Evolutionary conservation across 2,888 invertebrate species (phyloP), one percentile per base, ranked within the genome.

Genomic region (Micoletzkya japonica): DNA sequence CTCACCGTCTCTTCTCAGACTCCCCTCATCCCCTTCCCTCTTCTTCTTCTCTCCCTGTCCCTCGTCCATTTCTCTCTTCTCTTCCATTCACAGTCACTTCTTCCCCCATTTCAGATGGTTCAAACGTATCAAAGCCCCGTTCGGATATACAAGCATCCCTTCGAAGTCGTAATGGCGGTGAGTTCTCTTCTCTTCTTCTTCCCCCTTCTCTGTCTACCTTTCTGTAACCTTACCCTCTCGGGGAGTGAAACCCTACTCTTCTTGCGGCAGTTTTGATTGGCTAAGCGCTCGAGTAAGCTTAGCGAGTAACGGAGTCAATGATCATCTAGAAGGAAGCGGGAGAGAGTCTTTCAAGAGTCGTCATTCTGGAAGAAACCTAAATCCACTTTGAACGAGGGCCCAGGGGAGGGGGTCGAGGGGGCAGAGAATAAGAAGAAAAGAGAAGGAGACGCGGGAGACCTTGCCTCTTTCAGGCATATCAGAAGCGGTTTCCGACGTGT

Each of bases 81-180:
- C 20, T 52, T 52, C 50, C 50, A 50, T 50, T 24, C 26, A n/a
- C 4, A 10, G 6, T 50, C 7, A 6, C 26, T 50, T 17, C 14
- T 52, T 52, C 28, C n/a, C n/a, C n/a, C n/a, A n/a, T n/a, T n/a
- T n/a, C n/a, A 34, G 59, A 95, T 95, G 95, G 95, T 95, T 86
- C 95, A 95, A 88, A 93, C 93, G 87, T 95, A 93, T 88, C 92
- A 93, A 87, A 93, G 94, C 77, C 95, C 95, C 82, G 91, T 95
- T 68, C 90, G 95, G 90, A 93, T 95, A 80, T 95, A 95, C 89
- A 94, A 94, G 88, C 91, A 92, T 87, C 92, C 94, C 66, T 95
- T 95, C 88, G 94, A 95, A 88, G 90, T 95, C 87, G 93, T 95
- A 82, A 95, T 95, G 95, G 91, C 92, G 89, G 94, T 94, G 88